phyloP scores from a whole-genome alignment of 2,113 vertebrate species.

The Pagrus major region DNA sequence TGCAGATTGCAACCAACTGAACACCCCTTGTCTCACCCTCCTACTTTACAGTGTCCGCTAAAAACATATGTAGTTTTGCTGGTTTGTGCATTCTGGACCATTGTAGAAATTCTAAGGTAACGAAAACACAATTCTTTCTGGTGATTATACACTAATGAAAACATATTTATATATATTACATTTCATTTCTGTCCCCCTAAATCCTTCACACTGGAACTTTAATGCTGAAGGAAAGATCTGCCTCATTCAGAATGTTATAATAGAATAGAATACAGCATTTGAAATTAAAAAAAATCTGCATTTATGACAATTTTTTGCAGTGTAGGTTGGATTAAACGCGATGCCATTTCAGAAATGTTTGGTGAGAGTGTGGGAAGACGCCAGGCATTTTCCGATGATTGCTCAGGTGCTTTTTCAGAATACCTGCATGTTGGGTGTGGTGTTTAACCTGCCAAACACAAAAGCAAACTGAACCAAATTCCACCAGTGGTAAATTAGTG shows the following conservation, averaged over 20 bases:
- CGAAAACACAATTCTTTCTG: too few species aligned
- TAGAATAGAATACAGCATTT: not conserved
- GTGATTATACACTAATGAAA: too few species aligned
- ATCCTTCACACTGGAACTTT: too few species aligned
- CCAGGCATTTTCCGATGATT: not conserved
- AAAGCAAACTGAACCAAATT: constrained; percentile 17
- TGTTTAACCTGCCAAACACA: constrained; percentile 5
- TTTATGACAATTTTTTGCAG: not conserved
- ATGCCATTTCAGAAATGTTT: not conserved
- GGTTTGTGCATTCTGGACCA: too few species aligned
- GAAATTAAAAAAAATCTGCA: not conserved
- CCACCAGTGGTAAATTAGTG: constrained; percentile 24
- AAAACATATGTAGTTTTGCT: too few species aligned
- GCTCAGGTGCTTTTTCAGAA: not conserved
- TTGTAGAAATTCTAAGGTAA: too few species aligned
- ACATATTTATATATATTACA: too few species aligned
- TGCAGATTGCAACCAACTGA: too few species aligned
- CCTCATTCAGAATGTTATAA: not conserved
- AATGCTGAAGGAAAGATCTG: not conserved
- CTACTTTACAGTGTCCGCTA: too few species aligned
- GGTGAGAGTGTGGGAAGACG: not conserved
- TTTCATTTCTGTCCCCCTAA: too few species aligned
- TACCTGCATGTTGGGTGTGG: not conserved
- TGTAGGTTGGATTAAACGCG: not conserved
- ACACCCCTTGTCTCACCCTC: too few species aligned